phyloP scores from a whole-genome alignment of 2,888 invertebrate genomes.

The Diploptera punctata region DNA sequence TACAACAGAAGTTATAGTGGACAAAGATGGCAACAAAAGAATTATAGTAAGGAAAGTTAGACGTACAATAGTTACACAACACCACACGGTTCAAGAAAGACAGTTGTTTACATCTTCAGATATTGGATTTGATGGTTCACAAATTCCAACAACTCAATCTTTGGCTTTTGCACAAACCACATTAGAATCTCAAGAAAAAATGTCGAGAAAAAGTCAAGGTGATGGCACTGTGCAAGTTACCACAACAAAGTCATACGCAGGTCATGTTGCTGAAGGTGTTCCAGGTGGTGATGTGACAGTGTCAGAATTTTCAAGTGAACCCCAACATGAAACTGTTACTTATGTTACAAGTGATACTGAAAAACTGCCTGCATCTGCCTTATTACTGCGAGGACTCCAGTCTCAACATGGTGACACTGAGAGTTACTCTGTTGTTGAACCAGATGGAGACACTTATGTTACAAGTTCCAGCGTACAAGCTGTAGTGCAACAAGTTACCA shows the following conservation, averaged over 20 bases:
- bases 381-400: constrained; percentile 23
- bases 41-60: constrained; percentile 78
- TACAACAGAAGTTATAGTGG: constrained; percentile 80
- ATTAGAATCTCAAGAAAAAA: constrained; percentile 68
- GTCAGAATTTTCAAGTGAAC: constrained; percentile 70
- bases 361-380: constrained; percentile 13
- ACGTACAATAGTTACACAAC: constrained; percentile 71
- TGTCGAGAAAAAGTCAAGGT: constrained; percentile 60
- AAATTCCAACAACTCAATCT: constrained; percentile 28
- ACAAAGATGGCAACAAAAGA: constrained; percentile 80
- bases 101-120: constrained; percentile 50
- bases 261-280: constrained; percentile 67
- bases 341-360: constrained; percentile 48
- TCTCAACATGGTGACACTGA: neutral
- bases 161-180: constrained; percentile 72
- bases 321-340: constrained; percentile 63
- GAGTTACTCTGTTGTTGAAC: constrained; percentile 32
- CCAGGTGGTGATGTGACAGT: constrained; percentile 68
- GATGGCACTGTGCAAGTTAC: constrained; percentile 68
- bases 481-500: constrained; percentile 81
- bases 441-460: constrained; percentile 34
- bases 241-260: constrained; percentile 68
- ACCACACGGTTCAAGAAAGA: constrained; percentile 62
- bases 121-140: constrained; percentile 13
- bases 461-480: constrained; percentile 73